A percentile compares a stretch with the other conserved stretches of the same genome.
These are phyloP conservation scores for Pseudocheirus occidentalis DNA, from an alignment of 2,797 vertebrate species.

Conservation along the genomic window DNA sequence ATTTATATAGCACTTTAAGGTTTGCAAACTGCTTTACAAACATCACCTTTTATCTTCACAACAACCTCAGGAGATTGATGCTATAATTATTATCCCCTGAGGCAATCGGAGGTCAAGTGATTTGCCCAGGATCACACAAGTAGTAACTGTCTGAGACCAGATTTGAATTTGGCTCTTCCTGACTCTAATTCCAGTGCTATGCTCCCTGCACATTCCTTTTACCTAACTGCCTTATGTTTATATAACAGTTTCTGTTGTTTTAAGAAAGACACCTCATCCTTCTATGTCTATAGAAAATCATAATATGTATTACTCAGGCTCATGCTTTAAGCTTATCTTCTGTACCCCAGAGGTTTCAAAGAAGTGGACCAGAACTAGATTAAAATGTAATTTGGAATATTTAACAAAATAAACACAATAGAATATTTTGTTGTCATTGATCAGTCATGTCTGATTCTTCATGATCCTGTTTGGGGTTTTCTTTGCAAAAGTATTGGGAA, in stretches of 20 bases:
- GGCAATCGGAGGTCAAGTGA: background rate
- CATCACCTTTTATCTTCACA: background rate
- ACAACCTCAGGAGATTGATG: background rate
- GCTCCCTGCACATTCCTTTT: background rate
- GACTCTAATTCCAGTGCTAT: background rate
- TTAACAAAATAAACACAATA: background rate
- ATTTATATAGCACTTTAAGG: background rate
- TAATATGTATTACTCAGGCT: background rate
- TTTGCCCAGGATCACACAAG: background rate
- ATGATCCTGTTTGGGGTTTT: background rate
- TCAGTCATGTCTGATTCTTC: background rate
- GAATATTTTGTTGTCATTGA: background rate
- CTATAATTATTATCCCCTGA: background rate
- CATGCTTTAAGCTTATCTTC: background rate
- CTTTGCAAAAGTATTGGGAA: background rate
- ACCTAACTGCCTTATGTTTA: background rate
- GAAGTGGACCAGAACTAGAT: background rate
- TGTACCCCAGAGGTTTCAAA: background rate
- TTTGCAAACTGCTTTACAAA: background rate
- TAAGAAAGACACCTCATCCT: background rate
- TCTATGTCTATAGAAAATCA: background rate
- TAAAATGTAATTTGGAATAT: background rate
- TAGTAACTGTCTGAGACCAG: background rate
- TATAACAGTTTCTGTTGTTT: background rate
- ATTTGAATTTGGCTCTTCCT: background rate